Evolutionary conservation across 37 sponge, comb jelly and placozoan genomes (phyloP).

Genomic region (Lycopodina hypogea): DNA sequence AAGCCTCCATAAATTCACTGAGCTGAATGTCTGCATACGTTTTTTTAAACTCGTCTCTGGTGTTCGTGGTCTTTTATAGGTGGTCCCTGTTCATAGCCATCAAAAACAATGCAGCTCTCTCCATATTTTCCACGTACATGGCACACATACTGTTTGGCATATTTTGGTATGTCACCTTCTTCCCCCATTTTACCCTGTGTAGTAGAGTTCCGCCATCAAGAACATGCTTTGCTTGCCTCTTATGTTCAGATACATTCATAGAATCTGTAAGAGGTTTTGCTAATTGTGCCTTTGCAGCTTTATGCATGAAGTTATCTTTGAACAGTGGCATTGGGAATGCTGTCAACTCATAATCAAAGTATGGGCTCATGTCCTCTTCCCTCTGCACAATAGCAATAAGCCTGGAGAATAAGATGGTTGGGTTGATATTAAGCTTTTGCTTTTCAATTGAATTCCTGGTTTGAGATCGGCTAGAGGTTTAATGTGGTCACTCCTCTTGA

Average conservation of each 20-base stretch:
- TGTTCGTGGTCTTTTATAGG: conserved; percentile 25
- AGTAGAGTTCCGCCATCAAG: not conserved
- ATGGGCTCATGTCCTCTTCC: conserved; percentile 26
- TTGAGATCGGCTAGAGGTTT: not conserved
- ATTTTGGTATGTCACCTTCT: conserved; percentile 21
- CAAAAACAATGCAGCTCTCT: conserved; percentile 25
- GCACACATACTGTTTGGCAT: conserved; percentile 22
- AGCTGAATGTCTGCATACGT: conserved; percentile 25
- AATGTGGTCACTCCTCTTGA: not conserved
- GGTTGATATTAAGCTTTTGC: conserved; percentile 25
- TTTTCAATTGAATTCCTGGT: conserved; percentile 19
- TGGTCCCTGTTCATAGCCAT: conserved; percentile 30
- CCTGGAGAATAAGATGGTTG: conserved; percentile 6
- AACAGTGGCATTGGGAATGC: conserved; percentile 22
- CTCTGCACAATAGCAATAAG: conserved; percentile 10
- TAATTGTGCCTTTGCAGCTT: conserved; percentile 23
- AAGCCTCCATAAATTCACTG: conserved; percentile 23
- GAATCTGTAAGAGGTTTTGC: conserved; percentile 3
- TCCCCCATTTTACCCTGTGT: not conserved
- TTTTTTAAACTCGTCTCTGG: conserved; percentile 15
- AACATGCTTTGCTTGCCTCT: conserved; percentile 23
- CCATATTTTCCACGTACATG: conserved; percentile 34
- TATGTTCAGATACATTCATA: not conserved
- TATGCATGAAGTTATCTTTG: conserved; percentile 15
- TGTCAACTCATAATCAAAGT: conserved; percentile 32